Percentiles rank a stretch among this genome's conserved stretches.
These are phyloP conservation scores for Unio delphinus DNA, from an alignment of 2,888 invertebrate species.

Conservation along the genomic window DNA sequence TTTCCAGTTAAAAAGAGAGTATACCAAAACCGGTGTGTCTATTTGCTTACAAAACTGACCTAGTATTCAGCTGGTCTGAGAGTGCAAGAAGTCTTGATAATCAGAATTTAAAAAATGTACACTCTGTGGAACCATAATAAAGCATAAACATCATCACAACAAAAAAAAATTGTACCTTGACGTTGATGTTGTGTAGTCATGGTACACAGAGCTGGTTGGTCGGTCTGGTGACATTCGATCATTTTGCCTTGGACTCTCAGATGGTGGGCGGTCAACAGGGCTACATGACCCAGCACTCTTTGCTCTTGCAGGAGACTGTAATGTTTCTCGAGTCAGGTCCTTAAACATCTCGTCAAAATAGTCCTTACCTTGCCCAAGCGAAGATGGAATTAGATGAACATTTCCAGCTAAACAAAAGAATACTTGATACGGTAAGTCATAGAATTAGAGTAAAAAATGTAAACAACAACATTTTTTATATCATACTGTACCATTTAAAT, in stretches of 20 bases:
- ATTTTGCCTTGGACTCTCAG: slow-evolving; percentile 2
- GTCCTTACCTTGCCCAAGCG: slow-evolving; percentile 63
- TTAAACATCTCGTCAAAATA: slow-evolving; percentile 67
- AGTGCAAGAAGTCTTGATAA: no score
- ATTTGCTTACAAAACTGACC: no score
- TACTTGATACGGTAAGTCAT: no score
- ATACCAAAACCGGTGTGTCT: no score
- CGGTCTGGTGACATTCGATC: slow-evolving; percentile 12
- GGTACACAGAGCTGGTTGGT: slow-evolving; percentile 45
- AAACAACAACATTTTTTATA: no score
- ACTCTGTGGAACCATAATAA: no score
- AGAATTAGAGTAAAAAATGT: no score
- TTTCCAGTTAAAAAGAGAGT: no score
- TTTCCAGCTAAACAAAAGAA: background rate
- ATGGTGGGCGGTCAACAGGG: slow-evolving; percentile 35
- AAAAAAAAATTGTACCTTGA: slow-evolving; percentile 46
- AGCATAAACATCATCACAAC: slow-evolving; percentile 2
- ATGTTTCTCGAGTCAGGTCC: slow-evolving; percentile 53
- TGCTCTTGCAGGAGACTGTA: slow-evolving; percentile 46
- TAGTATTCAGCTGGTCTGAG: no score
- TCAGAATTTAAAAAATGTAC: no score
- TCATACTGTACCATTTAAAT: no score
- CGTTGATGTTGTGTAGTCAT: slow-evolving; percentile 62
- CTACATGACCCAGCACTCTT: slow-evolving; percentile 30
- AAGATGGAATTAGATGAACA: slow-evolving; percentile 31